Percentiles rank a stretch among this genome's conserved stretches.
Conservation (phyloP, 2,113 vertebrate genomes). For the Melospiza melodia region DNA sequence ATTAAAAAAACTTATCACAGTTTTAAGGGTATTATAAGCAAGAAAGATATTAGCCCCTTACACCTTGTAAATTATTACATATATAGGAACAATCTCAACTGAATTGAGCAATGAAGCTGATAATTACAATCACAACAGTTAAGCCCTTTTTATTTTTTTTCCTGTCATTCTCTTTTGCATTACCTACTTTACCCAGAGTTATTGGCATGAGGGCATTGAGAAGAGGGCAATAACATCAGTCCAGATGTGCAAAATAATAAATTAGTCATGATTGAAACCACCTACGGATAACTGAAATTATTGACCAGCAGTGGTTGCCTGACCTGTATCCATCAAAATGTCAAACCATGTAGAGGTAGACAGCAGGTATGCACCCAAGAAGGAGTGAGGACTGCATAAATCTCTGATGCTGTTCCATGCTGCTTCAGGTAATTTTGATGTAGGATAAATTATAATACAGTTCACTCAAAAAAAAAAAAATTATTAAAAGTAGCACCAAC, state of each 20-base stretch:
- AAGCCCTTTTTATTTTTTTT: neutral
- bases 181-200: neutral
- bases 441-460: neutral
- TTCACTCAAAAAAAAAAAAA: neutral
- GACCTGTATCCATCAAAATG: conserved; percentile 68
- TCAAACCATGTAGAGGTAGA: conserved; percentile 27
- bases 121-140: neutral
- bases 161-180: neutral
- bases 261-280: conserved; percentile 27
- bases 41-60: neutral
- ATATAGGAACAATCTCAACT: neutral
- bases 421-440: conserved; percentile 4
- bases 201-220: neutral
- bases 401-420: conserved; percentile 22
- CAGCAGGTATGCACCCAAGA: conserved; percentile 12
- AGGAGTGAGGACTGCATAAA: conserved; percentile 21
- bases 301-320: conserved; percentile 24
- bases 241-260: conserved; percentile 28
- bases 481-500: neutral
- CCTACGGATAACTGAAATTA: conserved; percentile 64
- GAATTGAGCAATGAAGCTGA: neutral
- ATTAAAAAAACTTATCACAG: neutral
- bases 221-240: neutral
- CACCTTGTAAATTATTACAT: neutral
- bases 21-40: neutral